Percentiles rank a stretch among this genome's conserved stretches.
Conservation (phyloP, 2,797 vertebrate genomes). For the Champsocephalus esox region DNA sequence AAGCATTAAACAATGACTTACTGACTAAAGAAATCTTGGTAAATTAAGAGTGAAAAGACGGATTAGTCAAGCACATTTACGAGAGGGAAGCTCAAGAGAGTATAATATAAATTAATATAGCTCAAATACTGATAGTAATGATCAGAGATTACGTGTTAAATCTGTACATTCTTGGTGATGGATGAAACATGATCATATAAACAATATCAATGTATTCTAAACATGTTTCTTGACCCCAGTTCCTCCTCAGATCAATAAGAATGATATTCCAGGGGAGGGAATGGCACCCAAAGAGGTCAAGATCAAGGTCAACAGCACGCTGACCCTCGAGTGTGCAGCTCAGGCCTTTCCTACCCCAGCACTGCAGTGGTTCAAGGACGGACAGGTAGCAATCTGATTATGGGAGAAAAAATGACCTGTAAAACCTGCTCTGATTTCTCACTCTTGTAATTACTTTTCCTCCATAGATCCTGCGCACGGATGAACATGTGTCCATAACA, state of each 20-base stretch:
- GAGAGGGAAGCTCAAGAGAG: too few relatives aligned
- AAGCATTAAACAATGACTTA: too few relatives aligned
- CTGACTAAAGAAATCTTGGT: too few relatives aligned
- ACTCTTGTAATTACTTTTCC: background rate
- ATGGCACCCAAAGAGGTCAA: slow-evolving; percentile 93
- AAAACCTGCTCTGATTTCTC: background rate
- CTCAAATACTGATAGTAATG: background rate
- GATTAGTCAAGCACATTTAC: too few relatives aligned
- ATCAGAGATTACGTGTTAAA: background rate
- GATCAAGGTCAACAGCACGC: slow-evolving; percentile 92
- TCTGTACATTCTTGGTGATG: background rate
- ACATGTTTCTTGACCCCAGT: slow-evolving; percentile 79
- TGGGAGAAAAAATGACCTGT: background rate
- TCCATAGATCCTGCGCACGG: slow-evolving; percentile 86
- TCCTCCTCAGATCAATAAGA: slow-evolving; percentile 94
- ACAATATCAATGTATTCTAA: background rate
- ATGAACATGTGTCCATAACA: slow-evolving; percentile 86
- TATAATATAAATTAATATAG: background rate
- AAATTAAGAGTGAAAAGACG: too few relatives aligned
- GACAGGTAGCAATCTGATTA: slow-evolving; percentile 86
- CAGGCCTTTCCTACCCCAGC: slow-evolving; percentile 90
- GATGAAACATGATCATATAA: background rate
- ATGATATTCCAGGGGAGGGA: slow-evolving; percentile 86
- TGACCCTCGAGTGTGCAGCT: slow-evolving; percentile 93
- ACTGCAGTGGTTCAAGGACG: slow-evolving; percentile 96